Conservation (phyloP, 2,113 vertebrate species). For the Coreoperca whiteheadi region DNA sequence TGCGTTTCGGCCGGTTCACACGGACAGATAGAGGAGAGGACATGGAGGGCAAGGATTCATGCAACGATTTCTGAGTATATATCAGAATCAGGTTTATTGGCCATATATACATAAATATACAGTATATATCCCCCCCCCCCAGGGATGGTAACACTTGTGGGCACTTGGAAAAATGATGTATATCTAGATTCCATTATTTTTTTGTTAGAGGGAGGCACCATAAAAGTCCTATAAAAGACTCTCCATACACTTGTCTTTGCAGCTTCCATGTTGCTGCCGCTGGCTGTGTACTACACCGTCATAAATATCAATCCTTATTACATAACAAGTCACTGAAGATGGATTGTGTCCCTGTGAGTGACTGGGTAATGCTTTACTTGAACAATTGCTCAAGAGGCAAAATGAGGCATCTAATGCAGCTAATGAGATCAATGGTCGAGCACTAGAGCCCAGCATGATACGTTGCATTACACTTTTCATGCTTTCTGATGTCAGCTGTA, state of each 20-base stretch:
- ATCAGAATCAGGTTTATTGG: too few species aligned
- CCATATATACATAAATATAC: too few species aligned
- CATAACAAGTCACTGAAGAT: slow-evolving; percentile 40
- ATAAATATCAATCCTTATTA: slow-evolving; percentile 54
- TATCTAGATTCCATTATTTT: too few species aligned
- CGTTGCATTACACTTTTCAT: slow-evolving; percentile 7
- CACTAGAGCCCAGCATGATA: not conserved
- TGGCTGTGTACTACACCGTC: slow-evolving; percentile 12
- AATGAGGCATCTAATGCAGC: slow-evolving; percentile 25
- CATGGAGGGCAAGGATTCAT: too few species aligned
- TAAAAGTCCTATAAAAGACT: slow-evolving; percentile 60
- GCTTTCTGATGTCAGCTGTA: not conserved
- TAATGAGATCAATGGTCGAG: slow-evolving; percentile 12
- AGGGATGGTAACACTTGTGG: too few species aligned
- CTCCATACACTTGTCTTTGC: slow-evolving; percentile 33
- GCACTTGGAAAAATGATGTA: too few species aligned
- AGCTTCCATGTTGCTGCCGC: slow-evolving; percentile 25
- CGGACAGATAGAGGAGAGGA: too few species aligned
- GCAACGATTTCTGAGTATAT: too few species aligned
- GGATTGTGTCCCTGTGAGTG: slow-evolving; percentile 45
- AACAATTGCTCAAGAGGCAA: slow-evolving; percentile 25
- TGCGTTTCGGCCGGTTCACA: too few species aligned
- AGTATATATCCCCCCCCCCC: too few species aligned
- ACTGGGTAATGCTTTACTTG: slow-evolving; percentile 24
- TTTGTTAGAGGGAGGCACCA: slow-evolving; percentile 41